Conservation (phyloP, 2,113 vertebrate genomes). For the Rissa tridactyla region DNA sequence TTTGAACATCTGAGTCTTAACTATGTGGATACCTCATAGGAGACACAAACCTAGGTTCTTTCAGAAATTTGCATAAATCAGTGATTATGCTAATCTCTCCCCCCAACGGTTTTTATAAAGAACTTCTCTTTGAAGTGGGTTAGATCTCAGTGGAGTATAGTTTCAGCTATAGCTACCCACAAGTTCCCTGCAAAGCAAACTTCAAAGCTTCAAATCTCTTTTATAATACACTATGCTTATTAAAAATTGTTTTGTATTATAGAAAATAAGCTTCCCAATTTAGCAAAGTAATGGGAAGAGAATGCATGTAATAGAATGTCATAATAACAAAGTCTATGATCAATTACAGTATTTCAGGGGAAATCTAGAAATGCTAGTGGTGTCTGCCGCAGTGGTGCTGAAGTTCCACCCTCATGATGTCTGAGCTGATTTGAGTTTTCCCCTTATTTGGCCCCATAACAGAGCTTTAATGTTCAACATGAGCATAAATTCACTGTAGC, state of each 20-base stretch:
- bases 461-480: constrained; percentile 60
- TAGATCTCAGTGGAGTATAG: not conserved
- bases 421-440: constrained; percentile 55
- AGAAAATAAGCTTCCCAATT: constrained; percentile 28
- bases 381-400: not conserved
- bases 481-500: constrained; percentile 63
- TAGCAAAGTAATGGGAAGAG: constrained; percentile 25
- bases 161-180: not conserved
- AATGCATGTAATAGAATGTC: constrained; percentile 31
- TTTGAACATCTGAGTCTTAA: not conserved
- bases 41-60: not conserved
- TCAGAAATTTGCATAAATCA: not conserved
- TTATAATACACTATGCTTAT: not conserved
- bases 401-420: constrained; percentile 21
- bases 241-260: not conserved
- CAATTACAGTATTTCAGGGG: not conserved
- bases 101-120: not conserved
- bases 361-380: not conserved
- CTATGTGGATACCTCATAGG: not conserved
- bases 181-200: not conserved
- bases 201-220: not conserved
- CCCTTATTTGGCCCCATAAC: constrained; percentile 33
- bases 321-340: constrained; percentile 9
- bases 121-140: not conserved
- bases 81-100: not conserved